Evolutionary conservation across 1,140 invertebrate genomes (phyloP).

Genomic region (Brachionus manjavacas): DNA sequence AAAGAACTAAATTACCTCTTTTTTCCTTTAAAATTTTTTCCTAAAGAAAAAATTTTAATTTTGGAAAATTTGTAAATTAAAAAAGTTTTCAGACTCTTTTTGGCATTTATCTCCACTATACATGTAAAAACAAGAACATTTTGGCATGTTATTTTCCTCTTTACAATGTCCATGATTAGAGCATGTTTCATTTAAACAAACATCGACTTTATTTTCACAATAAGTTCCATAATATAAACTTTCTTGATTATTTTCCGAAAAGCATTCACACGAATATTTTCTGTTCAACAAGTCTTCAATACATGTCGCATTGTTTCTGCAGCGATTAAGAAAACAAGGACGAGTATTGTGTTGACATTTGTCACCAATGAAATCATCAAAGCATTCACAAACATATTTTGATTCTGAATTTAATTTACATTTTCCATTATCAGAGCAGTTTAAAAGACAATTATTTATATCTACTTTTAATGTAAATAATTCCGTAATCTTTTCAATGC

Average conservation of each 20-base stretch:
- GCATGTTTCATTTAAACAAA: not conserved
- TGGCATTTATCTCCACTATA: not conserved
- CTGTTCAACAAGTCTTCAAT: conserved; percentile 77
- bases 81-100: conserved; percentile 3
- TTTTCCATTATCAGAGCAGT: not conserved
- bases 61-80: no score
- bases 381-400: not conserved
- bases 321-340: conserved; percentile 70
- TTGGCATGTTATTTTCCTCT: not conserved
- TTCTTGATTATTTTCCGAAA: conserved; percentile 61
- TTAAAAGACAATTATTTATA: not conserved
- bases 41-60: no score
- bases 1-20: no score
- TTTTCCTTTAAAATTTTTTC: no score
- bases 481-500: not conserved
- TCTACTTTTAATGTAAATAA: not conserved
- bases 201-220: conserved; percentile 61
- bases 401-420: not conserved
- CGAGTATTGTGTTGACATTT: conserved; percentile 75
- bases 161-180: not conserved
- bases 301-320: conserved; percentile 79
- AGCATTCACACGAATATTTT: conserved; percentile 68
- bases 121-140: not conserved
- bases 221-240: conserved; percentile 73
- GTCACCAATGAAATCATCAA: conserved; percentile 64